Base-by-base conservation (phyloP, 1,140 invertebrate genomes). In the Philotrypesis tridentata region DNA sequence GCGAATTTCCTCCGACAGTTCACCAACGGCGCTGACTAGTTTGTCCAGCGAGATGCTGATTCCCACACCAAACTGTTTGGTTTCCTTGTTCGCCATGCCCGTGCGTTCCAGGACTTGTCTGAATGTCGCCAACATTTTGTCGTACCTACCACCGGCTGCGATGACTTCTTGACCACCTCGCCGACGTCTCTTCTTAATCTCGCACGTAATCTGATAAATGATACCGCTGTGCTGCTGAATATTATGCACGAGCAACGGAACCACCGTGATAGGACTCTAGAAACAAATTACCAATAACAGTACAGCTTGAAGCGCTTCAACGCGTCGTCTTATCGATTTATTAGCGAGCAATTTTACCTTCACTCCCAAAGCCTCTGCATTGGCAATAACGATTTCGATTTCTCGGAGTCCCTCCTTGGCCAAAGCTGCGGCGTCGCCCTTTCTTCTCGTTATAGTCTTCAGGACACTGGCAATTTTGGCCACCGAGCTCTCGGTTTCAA, bases 41-140 rank as follows among this genome's bases (percentile, higher is more conserved):
- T 95, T 95, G 76, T 95, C 94, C 75, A 97, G 88, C 0, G 95
- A 95, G 65, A 97, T 93, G 55, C 96, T 96, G 17, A 96, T 93
- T 17, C 96, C 96, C 6, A 95, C 95, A 0, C 94, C 96, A 75
- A 92, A 92, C 83, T 94, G 94, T 73, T 88, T 89, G 63, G 92
- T 68, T 86, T 93, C 88, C 85, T 91, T 88, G 82, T 85, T 84
- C 63, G 88, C 27, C 86, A 90, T 85, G 87, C 85, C 85, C 55
- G 90, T 84, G 67, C 89, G 85, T 82, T 92, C 89, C 14, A 92
- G 73, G 5, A 89, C 84, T 83, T 92, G 88, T 63, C 90, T 90
- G 65, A 89, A 91, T 14, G 87, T 88, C 8, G 81, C 85, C 0
- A 91, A 63, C 84, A 92, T 86, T 71, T 90, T 90, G 61, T 91